Evolutionary conservation across 2,888 invertebrate genomes (phyloP).

Genomic region (Scotopteryx bipunctaria): DNA sequence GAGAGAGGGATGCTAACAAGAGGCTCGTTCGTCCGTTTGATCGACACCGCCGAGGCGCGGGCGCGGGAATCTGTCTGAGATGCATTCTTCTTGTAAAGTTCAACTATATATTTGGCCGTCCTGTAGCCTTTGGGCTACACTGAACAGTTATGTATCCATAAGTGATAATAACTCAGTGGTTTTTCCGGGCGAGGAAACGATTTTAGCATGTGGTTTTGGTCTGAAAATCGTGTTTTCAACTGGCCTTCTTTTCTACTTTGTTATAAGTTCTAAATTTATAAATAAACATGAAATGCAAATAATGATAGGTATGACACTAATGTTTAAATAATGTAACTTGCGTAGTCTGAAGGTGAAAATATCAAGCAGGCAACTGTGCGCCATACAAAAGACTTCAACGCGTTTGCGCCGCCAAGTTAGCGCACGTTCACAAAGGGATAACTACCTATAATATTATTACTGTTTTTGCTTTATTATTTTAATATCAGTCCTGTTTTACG

Average conservation of each 20-base stretch:
- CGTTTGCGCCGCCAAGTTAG: constrained; percentile 39
- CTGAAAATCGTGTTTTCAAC: constrained; percentile 9
- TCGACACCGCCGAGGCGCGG: constrained; percentile 80
- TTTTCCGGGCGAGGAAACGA: constrained; percentile 26
- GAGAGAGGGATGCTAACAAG: constrained; percentile 75
- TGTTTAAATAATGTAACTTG: constrained; percentile 20
- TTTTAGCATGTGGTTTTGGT: constrained; percentile 23
- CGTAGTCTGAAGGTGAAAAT: constrained; percentile 13
- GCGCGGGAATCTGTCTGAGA: constrained; percentile 77
- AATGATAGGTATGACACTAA: constrained; percentile 5
- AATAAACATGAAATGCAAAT: constrained; percentile 9
- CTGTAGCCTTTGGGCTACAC: constrained; percentile 53
- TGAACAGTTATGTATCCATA: constrained; percentile 67
- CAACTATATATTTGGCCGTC: constrained; percentile 80
- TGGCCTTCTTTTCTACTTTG: constrained; percentile 1
- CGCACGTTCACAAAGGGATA: constrained; percentile 21
- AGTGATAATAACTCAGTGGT: constrained; percentile 39
- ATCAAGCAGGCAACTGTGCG: constrained; percentile 8
- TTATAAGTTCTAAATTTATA: constrained; percentile 5
- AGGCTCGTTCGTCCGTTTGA: constrained; percentile 83
- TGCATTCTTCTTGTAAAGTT: constrained; percentile 82
- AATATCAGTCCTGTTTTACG: constrained; percentile 16
- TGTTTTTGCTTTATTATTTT: constrained; percentile 23
- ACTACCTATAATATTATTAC: constrained; percentile 12
- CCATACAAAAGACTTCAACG: constrained; percentile 73